These are phyloP conservation scores for Parauchenoglanis punctatus DNA, from an alignment of 2,797 vertebrate species.

Conservation along the genomic window DNA sequence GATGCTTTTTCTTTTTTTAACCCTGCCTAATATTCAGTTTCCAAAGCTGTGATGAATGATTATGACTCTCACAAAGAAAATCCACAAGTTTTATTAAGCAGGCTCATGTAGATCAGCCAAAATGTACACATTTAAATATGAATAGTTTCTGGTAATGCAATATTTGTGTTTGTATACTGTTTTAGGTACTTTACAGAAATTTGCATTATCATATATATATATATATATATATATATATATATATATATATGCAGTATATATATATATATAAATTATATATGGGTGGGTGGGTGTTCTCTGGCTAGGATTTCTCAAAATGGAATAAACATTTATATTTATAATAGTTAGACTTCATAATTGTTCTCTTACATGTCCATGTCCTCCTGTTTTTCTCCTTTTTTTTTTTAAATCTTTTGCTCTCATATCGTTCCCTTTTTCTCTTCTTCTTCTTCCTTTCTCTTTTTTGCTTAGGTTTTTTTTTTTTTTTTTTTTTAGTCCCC, in stretches of 20 bases:
- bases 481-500: conserved; percentile 36
- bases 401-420: not conserved
- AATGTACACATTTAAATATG: not conserved
- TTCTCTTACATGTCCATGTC: not conserved
- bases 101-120: not conserved
- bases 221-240: too few relatives aligned
- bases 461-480: too few relatives aligned
- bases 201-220: conserved; percentile 53
- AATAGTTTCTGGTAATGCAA: not conserved
- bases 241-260: too few relatives aligned
- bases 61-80: not conserved
- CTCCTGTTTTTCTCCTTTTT: conserved; percentile 38
- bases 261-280: too few relatives aligned
- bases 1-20: not conserved
- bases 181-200: not conserved
- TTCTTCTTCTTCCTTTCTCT: conserved; percentile 47
- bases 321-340: conserved; percentile 65
- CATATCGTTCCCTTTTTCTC: conserved; percentile 46
- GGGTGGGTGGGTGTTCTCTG: conserved; percentile 53
- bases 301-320: conserved; percentile 50
- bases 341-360: not conserved
- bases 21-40: not conserved
- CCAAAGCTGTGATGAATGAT: not conserved
- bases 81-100: not conserved
- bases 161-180: not conserved